Base-by-base conservation (phyloP, 2,888 invertebrate species). In the Sesia bembeciformis region DNA sequence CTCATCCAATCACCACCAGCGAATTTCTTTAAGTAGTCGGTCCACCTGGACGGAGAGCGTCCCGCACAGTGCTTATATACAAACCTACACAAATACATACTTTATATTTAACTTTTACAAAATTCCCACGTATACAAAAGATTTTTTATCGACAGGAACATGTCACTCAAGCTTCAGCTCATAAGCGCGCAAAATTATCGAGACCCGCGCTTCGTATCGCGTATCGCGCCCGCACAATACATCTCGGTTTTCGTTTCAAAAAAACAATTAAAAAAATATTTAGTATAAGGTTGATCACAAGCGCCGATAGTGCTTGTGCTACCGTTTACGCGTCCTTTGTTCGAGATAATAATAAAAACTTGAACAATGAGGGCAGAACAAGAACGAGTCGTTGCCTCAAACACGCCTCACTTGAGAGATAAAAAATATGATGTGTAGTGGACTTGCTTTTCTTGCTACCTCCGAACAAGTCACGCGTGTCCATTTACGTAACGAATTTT, bases 311-410 rank as follows among this genome's bases (percentile, higher is more conserved):
- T 65, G 72, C 71, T 70, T 71, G 67, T 66, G 86, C 88, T 88
- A 88, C 89, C 89, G 89, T 82, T 87, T 89, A 88, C 86, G 81
- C 84, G 74, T 64, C 74, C 77, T 83, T 88, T 88, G 89, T 88
- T 78, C 77, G 70, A 62, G 63, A 73, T 73, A 73, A 81, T 81
- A 82, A 84, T 84, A 87, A 86, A 83, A 86, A 81, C 78, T 73
- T 84, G 81, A 77, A 89, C 88, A 88, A 87, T 82, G 71, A 69
- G 65, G 70, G 65, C 73, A 68, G 74, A 76, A 78, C 67, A 76
- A 77, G 74, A 74, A 73, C 73, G 72, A 70, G 69, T 72, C 70
- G 72, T 69, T 70, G 78, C 76, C 74, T 78, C 78, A 73, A 76
- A 81, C 78, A 77, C 74, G 78, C 72, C 73, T 73, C 71, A 78